These are phyloP conservation scores for Mimachlamys varia DNA, from an alignment of 2,888 invertebrate species.

Conservation along the genomic window DNA sequence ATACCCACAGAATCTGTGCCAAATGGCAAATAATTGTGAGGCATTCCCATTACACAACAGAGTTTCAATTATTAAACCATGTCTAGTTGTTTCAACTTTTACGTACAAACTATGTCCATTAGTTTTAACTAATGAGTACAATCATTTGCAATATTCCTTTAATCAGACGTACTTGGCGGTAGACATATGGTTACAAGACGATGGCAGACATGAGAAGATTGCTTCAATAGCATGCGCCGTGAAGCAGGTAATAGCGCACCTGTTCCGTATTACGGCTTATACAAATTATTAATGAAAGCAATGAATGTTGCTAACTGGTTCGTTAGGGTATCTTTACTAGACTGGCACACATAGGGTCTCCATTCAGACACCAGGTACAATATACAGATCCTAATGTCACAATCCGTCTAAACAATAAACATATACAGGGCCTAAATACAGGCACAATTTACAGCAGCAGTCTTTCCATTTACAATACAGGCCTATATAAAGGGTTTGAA, in stretches of 20 bases:
- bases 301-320: not conserved
- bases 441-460: not conserved
- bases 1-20: not conserved
- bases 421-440: not conserved
- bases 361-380: not conserved
- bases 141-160: not conserved
- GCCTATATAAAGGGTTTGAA: no score
- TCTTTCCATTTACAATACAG: no score
- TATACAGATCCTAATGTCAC: not conserved
- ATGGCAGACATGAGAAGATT: conserved; percentile 23
- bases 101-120: not conserved
- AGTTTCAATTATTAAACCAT: not conserved
- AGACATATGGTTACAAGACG: not conserved
- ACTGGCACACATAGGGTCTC: not conserved
- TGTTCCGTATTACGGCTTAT: not conserved
- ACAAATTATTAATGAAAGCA: not conserved
- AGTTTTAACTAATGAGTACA: not conserved
- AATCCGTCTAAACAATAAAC: no score
- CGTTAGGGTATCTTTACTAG: not conserved
- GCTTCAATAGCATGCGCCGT: not conserved
- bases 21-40: not conserved
- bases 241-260: not conserved
- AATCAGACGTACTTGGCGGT: not conserved
- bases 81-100: no score
- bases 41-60: not conserved